These are phyloP conservation scores for Lasiurus cinereus DNA, from an alignment of 2,113 vertebrate species.

Conservation along the genomic window DNA sequence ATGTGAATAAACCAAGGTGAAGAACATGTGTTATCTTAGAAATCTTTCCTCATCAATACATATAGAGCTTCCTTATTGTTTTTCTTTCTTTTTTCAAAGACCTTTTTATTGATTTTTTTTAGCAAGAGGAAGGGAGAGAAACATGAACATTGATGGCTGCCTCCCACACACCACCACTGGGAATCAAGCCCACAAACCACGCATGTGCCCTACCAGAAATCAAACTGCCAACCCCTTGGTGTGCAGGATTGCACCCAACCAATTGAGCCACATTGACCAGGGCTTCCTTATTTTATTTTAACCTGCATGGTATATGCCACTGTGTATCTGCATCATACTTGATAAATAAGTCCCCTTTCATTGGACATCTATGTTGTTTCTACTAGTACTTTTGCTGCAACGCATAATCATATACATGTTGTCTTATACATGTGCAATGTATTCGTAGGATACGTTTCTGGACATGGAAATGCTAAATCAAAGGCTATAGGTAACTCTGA, in stretches of 20 bases:
- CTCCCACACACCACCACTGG: too few species aligned
- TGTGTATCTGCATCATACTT: not conserved
- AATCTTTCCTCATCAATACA: not conserved
- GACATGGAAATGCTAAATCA: not conserved
- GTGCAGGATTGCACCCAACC: too few species aligned
- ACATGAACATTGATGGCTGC: too few species aligned
- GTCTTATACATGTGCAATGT: not conserved
- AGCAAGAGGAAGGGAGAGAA: too few species aligned
- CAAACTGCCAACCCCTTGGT: too few species aligned
- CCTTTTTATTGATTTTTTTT: too few species aligned
- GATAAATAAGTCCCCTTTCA: not conserved
- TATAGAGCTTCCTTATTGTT: not conserved
- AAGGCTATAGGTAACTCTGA: conserved; percentile 9
- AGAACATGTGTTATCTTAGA: not conserved
- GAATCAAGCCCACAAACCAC: too few species aligned
- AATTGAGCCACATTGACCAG: too few species aligned
- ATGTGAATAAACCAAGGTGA: conserved; percentile 11
- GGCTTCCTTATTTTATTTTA: not conserved
- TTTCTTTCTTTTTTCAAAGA: too few species aligned
- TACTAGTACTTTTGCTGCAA: not conserved
- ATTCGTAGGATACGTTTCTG: not conserved
- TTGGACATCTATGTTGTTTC: not conserved
- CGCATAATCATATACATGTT: not conserved
- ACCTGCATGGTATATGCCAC: not conserved
- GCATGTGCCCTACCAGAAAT: too few species aligned